These are phyloP conservation scores for Aphodius sticticus DNA, from an alignment of 2,888 invertebrate species.

Conservation along the genomic window DNA sequence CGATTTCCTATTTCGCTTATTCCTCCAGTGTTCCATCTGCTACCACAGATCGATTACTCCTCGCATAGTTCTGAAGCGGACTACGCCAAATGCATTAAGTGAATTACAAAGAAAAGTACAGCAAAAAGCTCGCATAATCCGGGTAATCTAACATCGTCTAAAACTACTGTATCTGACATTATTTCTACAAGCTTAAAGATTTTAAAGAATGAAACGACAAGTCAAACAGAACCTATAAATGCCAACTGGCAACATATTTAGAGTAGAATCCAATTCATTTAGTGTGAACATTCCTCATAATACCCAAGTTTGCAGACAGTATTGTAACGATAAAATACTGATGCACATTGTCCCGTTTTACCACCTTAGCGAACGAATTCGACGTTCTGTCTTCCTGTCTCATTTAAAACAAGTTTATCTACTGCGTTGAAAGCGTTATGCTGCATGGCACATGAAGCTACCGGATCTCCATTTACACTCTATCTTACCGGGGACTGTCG, in stretches of 20 bases:
- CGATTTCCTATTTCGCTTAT: no score
- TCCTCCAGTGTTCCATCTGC: no score
- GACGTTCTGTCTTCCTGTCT: background rate
- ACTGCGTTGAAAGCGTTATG: conserved; percentile 42
- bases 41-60: no score
- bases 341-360: background rate
- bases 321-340: background rate
- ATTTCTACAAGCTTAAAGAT: no score
- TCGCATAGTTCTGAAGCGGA: no score
- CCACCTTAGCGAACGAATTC: background rate
- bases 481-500: background rate
- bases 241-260: background rate
- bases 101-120: background rate
- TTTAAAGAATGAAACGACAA: no score
- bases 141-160: no score
- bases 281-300: background rate
- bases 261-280: background rate
- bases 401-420: conserved; percentile 44
- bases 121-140: no score
- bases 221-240: background rate
- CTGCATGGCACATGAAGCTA: background rate
- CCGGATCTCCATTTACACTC: background rate
- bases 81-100: background rate
- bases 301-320: background rate
- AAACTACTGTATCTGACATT: no score